phyloP scores from a whole-genome alignment of 2,888 invertebrate species.

The Apamea epomidion region DNA sequence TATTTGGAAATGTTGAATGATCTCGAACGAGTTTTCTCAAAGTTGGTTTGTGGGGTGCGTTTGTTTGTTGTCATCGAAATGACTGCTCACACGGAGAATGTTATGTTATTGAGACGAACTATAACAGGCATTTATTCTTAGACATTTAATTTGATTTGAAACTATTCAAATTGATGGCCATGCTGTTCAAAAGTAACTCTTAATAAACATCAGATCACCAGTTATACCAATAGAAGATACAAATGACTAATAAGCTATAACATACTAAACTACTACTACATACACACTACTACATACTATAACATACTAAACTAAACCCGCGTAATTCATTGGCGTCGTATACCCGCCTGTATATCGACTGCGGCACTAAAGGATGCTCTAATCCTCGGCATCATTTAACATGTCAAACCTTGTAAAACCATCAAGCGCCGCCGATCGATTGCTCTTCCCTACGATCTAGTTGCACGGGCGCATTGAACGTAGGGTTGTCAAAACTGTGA shows the following conservation, averaged over 20 bases:
- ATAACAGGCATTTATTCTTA: neutral
- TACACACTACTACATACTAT: too few species aligned
- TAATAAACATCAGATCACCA: neutral
- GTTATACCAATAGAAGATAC: neutral
- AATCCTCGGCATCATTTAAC: constrained; percentile 63
- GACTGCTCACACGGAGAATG: constrained; percentile 3
- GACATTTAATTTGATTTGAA: neutral
- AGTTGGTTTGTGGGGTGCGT: constrained; percentile 5
- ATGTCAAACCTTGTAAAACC: constrained; percentile 65
- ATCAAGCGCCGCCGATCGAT: constrained; percentile 53
- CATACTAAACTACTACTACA: too few species aligned
- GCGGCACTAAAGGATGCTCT: constrained; percentile 41
- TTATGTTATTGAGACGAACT: constrained; percentile 1
- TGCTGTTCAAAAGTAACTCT: neutral
- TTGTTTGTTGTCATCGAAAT: constrained; percentile 23
- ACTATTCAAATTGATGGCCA: neutral
- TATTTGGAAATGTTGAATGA: constrained; percentile 14
- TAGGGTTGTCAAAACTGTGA: constrained; percentile 50
- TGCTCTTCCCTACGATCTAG: constrained; percentile 43
- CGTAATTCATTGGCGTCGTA: constrained; percentile 16
- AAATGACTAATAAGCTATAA: neutral
- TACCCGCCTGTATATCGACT: constrained; percentile 1
- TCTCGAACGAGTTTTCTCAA: constrained; percentile 36
- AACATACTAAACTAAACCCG: too few species aligned
- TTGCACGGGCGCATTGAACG: constrained; percentile 27